Evolutionary conservation across 2,797 vertebrate species (phyloP), one percentile per base, ranked within the genome.

Genomic region (Arnoldichthys spilopterus): DNA sequence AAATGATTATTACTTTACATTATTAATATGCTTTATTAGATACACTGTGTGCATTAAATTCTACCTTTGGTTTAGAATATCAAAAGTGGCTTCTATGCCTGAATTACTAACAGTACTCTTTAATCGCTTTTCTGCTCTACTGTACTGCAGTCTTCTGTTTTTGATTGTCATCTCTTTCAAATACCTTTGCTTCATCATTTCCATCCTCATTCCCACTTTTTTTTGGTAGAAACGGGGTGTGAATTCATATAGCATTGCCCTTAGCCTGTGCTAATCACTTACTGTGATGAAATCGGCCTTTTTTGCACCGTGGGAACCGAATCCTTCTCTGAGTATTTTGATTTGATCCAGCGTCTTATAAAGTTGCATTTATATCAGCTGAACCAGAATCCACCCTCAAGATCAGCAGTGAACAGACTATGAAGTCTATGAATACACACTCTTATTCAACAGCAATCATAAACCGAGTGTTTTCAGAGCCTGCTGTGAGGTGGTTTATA

Each of bases 301-400:
- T 77, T 79, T 40, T 75, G 67, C 56, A 30, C 34, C 26, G 74
- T 30, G 85, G 71, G 32, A 76, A 80, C 76, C 84, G 82, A 79
- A 71, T 78, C 4, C 45, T 32, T 6, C 43, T 72, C 28, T 61
- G 30, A 11, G 49, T 66, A 34, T 58, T 67, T 59, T 67, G 49
- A 78, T 66, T 54, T 68, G 68, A 53, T 70, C 45, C 45, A n/a
- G 24, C 47, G 20, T 51, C 47, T 49, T 70, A 71, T 54, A 20
- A 49, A 34, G 49, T 54, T 54, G 28, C 49, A 7, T 54, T 71
- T 20, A 34, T 71, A 66, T 56, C 51, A 34, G 51, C 26, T 11
- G 4, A 66, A 73, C 22, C n/a, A 9, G 22, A 11, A 74, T 79
- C 37, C 40, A 24, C 18, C 64, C 54, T 69, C 43, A 20, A 74